Evolutionary conservation across 1,140 invertebrate species (phyloP), one percentile per base, ranked within the genome.

Genomic region (Orchesella cincta): DNA sequence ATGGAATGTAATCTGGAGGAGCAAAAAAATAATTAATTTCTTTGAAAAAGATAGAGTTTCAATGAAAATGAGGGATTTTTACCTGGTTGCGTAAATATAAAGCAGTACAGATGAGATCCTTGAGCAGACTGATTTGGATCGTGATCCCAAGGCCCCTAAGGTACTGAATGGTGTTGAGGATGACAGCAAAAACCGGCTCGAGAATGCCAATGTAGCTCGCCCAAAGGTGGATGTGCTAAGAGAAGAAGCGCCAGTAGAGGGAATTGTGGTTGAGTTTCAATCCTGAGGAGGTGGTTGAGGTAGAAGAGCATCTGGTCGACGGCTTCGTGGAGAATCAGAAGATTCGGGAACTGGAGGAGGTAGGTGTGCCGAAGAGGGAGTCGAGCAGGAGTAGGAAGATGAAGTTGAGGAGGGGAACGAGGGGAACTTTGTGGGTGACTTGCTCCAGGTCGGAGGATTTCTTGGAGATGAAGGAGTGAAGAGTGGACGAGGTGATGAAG

Each of bases 61-160:
- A n/a, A 29, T 23, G 14, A 28, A 33, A 23, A 31, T 31, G 62
- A n/a, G n/a, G n/a, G n/a, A n/a, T n/a, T n/a, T 78, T 81, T 85
- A 96, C 94, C 93, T 93, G 73, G 94, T 92, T 80, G 94, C 95
- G 88, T 97, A 98, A 33, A 96, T 93, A 86, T 98, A 97, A 97
- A 96, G 83, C 95, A 97, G 85, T 96, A 96, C 57, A 95, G 36
- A 97, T 84, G 70, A 97, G 87, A 85, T 97, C 95, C 64, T 90
- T 90, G 36, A 94, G 84, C 31, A 97, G 88, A 3, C 92, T 90
- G 71, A 94, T 88, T 87, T 95, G 92, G 85, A 93, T 91, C 33
- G 93, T 92, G 36, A 92, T 83, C 14, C 93, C 93, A 23, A 93
- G 85, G 74, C 86, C 87, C 46, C 91, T 92, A 73, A 92, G 85